Evolutionary conservation across 2,888 invertebrate species (phyloP), one percentile per base, ranked within the genome.

Genomic region (Morpho deidamia): DNA sequence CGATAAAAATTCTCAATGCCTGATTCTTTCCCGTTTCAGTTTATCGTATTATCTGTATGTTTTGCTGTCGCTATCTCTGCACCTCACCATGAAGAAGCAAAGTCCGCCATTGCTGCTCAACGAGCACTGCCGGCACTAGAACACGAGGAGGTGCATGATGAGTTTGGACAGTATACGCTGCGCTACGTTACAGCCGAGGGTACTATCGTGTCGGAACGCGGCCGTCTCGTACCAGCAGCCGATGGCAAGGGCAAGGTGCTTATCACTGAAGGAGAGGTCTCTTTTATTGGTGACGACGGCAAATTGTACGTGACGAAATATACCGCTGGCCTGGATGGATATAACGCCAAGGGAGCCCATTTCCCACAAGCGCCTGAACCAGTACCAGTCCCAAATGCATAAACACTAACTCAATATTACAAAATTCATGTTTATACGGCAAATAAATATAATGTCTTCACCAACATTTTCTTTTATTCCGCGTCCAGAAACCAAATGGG

Each of bases 291-390:
- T 0, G 72, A 74, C 10, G 79, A 81, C 45, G 83, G 81, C 41
- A 68, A 78, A 61, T 71, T 67, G n/a, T 79, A 81, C 64, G 61
- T 76, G 43, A 78, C 78, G 1, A 78, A 76, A 56, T 83, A 80
- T 63, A 67, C 65, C 10, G 76, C 83, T 1, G 81, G 78, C 1
- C 61, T 74, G 7, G 70, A 81, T 38, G 83, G 83, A 5, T 60
- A 59, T 39, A 71, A 72, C 23, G 69, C 72, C 8, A 72, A 76
- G 55, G 76, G 73, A 12, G 57, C 64, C 23, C 80, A 83, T 60
- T 53, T 81, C 0, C 64, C 74, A 9, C 66, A 67, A 10, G 63
- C 65, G 0, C 57, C 70, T 12, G 55, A 66, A 59, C 59, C 66
- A 32, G 35, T 35, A 43, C n/a, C 42, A n/a, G 53, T 59, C 9